Conservation (phyloP, 2,113 vertebrate genomes). For the Nanorana parkeri region DNA sequence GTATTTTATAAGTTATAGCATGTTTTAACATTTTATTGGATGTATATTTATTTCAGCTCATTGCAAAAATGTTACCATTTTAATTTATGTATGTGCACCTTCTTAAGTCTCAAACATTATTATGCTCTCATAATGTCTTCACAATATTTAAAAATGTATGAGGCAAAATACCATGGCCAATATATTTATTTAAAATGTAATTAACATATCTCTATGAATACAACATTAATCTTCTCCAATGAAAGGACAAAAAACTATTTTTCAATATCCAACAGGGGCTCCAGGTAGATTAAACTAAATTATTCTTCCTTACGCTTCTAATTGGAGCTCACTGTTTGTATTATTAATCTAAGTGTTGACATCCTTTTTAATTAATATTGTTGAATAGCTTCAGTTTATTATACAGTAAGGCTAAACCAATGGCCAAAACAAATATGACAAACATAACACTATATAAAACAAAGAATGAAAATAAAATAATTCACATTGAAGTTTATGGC, state of each 20-base stretch:
- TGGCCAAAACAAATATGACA: not conserved
- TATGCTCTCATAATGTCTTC: not conserved
- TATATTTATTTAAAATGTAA: constrained; percentile 8
- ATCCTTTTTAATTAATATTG: constrained; percentile 38
- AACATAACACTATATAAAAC: not conserved
- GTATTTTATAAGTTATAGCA: too few species aligned
- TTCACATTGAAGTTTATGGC: too few species aligned
- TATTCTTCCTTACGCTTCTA: not conserved
- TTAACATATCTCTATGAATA: constrained; percentile 30
- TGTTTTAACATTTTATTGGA: too few species aligned
- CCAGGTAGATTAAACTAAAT: constrained; percentile 35
- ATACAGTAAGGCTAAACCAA: not conserved
- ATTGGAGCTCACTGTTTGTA: constrained; percentile 10
- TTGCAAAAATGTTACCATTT: not conserved
- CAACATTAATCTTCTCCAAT: constrained; percentile 31
- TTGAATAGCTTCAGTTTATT: not conserved
- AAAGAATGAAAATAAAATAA: not conserved
- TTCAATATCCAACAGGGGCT: constrained; percentile 27
- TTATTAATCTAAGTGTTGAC: constrained; percentile 26
- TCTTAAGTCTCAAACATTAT: too few species aligned
- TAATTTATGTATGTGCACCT: not conserved
- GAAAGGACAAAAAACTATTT: constrained; percentile 18
- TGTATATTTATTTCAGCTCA: too few species aligned
- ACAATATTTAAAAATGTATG: not conserved
- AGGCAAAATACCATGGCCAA: not conserved